These are phyloP conservation scores for Geotrypetes seraphini DNA, from an alignment of 2,797 vertebrate species.

Conservation along the genomic window DNA sequence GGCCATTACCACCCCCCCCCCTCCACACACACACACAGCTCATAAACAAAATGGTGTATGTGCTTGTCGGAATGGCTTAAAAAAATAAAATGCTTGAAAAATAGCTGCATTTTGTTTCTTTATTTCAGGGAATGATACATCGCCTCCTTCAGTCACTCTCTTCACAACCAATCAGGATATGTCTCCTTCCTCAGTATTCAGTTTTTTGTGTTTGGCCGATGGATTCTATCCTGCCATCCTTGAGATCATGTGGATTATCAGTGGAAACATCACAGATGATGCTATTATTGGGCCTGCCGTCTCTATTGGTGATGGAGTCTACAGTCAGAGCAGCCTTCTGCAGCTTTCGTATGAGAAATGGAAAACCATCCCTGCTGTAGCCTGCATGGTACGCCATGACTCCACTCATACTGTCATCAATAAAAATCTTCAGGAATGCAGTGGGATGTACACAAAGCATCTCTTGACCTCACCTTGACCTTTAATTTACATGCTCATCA, in stretches of 20 bases:
- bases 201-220: background rate
- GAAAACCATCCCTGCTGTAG: background rate
- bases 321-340: background rate
- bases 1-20: no score
- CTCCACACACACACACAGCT: no score
- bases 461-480: no score
- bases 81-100: no score
- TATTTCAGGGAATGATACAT: background rate
- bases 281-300: background rate
- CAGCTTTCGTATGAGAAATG: background rate
- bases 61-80: no score
- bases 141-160: background rate
- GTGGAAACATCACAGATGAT: background rate
- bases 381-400: background rate
- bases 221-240: background rate
- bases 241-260: background rate
- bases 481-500: no score
- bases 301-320: background rate
- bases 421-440: no score
- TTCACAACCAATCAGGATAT: background rate
- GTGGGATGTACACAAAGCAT: no score
- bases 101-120: background rate
- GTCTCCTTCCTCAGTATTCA: background rate
- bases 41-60: no score
- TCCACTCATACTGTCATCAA: background rate